Evolutionary conservation across 2,797 vertebrate species (phyloP), one percentile per base, ranked within the genome.

Genomic region (Tarsius wallacei): DNA sequence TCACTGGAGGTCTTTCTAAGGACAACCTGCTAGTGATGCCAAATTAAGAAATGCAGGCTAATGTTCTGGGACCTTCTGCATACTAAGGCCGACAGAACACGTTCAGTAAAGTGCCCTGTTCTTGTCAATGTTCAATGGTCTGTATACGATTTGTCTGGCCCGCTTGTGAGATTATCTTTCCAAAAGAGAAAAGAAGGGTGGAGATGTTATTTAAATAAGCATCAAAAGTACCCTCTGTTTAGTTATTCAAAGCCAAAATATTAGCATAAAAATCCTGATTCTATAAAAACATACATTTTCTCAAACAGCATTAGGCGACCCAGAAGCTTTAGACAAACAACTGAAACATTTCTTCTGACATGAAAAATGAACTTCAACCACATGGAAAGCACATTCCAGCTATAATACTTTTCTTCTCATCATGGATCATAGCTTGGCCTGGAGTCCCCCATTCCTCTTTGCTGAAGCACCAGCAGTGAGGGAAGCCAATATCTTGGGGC

Each of bases 111-210:
- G 85, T 77, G n/a, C 14, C 51, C 16, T 8, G 11, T 76, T 90
- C 64, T 64, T 88, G 17, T 86, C 68, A 28, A 53, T 64, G 85
- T 83, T 85, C 71, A n/a, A 90, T 73, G 74, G 13, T 4, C 63
- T 84, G 0, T 80, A 71, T 61, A 66, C 84, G 14, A 19, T 95
- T 77, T 88, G 10, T 70, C 84, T 89, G 84, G 51, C 64, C 57
- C 47, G 76, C 61, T 81, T 87, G 26, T 80, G 82, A 87, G 68
- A 83, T 73, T 53, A 36, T 80, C 81, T 93, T 95, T 95, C 85
- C 70, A 95, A 96, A 96, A 87, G 59, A 94, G 53, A 93, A 11
- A 94, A 90, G 61, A 85, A 85, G 55, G 84, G 49, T 93, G 55
- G 86, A 80, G 71, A 66, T 82, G n/a, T 87, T 86, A 88, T 94